Conservation (phyloP, 2,797 vertebrate genomes). For the Smutsia temminckii region DNA sequence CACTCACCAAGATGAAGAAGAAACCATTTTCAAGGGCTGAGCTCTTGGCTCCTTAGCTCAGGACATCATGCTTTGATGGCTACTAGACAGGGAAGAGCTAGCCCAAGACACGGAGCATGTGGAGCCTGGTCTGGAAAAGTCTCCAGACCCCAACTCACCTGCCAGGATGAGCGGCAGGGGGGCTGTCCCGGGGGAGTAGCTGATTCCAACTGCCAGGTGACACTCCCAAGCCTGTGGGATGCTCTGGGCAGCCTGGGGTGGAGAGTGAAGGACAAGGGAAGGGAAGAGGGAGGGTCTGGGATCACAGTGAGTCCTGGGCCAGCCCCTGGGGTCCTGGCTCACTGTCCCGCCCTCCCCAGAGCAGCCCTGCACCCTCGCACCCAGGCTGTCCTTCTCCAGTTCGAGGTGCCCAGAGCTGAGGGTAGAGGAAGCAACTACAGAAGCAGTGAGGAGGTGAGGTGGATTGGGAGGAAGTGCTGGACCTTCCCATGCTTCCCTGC, state of each 20-base stretch:
- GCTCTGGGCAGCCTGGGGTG: not conserved
- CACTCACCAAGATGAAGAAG: not conserved
- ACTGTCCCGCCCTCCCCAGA: not conserved
- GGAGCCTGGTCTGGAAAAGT: not conserved
- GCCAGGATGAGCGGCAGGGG: not conserved
- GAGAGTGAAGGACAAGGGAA: not conserved
- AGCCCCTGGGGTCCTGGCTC: not conserved
- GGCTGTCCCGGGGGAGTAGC: not conserved
- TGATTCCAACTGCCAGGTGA: not conserved
- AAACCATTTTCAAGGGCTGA: not conserved
- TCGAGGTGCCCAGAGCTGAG: not conserved
- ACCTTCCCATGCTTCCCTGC: not conserved
- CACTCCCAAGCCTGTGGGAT: not conserved
- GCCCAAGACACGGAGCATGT: not conserved
- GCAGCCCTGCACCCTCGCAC: no score
- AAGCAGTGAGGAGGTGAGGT: not conserved
- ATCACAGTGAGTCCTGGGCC: not conserved
- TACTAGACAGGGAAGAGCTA: not conserved
- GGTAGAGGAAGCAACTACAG: not conserved
- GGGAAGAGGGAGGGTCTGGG: not conserved
- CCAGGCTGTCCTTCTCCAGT: not conserved
- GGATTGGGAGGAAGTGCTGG: not conserved
- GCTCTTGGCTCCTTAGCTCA: not conserved
- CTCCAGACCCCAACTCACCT: not conserved
- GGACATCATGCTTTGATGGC: not conserved